phyloP scores from a whole-genome alignment of 2,888 invertebrate species.

The Sinelater perroti region DNA sequence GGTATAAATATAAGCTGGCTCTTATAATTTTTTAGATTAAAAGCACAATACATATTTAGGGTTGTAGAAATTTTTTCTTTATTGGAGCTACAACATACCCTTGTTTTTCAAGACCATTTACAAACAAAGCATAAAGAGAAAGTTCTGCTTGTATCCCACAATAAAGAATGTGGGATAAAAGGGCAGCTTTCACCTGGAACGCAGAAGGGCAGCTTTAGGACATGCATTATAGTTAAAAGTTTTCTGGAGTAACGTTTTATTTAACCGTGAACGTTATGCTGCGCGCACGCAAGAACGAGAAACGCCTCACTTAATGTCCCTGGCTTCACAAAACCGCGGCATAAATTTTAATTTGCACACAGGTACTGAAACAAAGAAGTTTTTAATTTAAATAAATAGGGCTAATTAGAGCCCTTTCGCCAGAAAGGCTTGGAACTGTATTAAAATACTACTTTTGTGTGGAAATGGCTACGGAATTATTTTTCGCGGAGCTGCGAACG shows the following conservation, averaged over 20 bases:
- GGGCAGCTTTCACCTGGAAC: conserved; percentile 18
- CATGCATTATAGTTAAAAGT: conserved; percentile 22
- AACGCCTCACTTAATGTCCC: conserved; percentile 2
- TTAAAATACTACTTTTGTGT: conserved; percentile 17
- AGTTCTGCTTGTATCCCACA: no score
- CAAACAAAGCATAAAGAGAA: no score
- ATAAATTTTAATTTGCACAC: conserved; percentile 28
- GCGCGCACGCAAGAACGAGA: conserved; percentile 9
- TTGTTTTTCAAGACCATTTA: no score
- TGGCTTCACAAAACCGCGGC: background rate
- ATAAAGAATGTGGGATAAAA: no score
- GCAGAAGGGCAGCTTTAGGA: conserved; percentile 15
- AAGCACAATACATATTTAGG: no score
- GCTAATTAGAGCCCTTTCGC: conserved; percentile 25
- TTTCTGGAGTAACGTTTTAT: conserved; percentile 17
- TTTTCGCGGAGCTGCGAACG: no score
- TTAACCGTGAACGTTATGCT: conserved; percentile 18
- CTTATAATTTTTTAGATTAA: no score
- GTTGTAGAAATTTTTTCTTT: no score
- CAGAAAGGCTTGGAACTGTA: conserved; percentile 14
- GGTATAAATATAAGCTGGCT: no score
- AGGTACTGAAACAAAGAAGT: conserved; percentile 22
- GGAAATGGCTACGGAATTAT: conserved; percentile 1
- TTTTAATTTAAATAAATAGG: conserved; percentile 30
- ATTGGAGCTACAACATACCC: no score